These are phyloP conservation scores for Diploscapter pachys DNA, from an alignment of 1,140 invertebrate genomes.

Conservation along the genomic window DNA sequence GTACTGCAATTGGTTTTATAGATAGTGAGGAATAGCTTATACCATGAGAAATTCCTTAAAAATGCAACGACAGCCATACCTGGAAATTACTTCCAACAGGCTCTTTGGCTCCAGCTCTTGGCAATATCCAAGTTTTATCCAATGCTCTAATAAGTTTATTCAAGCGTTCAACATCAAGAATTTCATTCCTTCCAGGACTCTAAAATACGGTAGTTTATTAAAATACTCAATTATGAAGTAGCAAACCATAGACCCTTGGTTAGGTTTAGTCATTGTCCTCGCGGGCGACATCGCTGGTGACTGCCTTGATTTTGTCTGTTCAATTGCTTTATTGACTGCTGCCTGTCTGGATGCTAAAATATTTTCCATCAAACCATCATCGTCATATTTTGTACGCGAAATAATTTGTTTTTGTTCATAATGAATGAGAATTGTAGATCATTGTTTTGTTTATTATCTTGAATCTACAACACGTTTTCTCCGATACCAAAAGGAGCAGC, in stretches of 20 bases:
- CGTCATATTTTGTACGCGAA: too few species aligned
- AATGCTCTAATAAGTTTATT: slow-evolving; percentile 50
- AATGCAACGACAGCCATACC: slow-evolving; percentile 24
- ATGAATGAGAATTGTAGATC: too few species aligned
- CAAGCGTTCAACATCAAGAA: slow-evolving; percentile 48
- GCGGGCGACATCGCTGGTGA: slow-evolving; percentile 20
- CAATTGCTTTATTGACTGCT: slow-evolving; percentile 25
- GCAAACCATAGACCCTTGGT: neutral
- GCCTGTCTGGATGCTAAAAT: slow-evolving; percentile 29
- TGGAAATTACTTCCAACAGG: slow-evolving; percentile 57
- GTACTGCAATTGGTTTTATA: slow-evolving; percentile 40
- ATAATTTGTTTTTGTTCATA: too few species aligned
- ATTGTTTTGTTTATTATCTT: too few species aligned
- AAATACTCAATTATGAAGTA: neutral
- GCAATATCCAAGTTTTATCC: slow-evolving; percentile 54
- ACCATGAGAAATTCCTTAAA: too few species aligned
- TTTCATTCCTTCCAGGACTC: slow-evolving; percentile 43
- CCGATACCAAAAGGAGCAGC: too few species aligned
- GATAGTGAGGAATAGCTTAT: neutral
- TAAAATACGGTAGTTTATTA: slow-evolving; percentile 1
- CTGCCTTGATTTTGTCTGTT: slow-evolving; percentile 30
- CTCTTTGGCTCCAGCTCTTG: slow-evolving; percentile 43
- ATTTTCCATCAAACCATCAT: too few species aligned
- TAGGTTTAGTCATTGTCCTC: slow-evolving; percentile 13
- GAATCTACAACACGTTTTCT: too few species aligned